Evolutionary conservation across 2,797 vertebrate species (phyloP).

Genomic region (Hyperoplus immaculatus): DNA sequence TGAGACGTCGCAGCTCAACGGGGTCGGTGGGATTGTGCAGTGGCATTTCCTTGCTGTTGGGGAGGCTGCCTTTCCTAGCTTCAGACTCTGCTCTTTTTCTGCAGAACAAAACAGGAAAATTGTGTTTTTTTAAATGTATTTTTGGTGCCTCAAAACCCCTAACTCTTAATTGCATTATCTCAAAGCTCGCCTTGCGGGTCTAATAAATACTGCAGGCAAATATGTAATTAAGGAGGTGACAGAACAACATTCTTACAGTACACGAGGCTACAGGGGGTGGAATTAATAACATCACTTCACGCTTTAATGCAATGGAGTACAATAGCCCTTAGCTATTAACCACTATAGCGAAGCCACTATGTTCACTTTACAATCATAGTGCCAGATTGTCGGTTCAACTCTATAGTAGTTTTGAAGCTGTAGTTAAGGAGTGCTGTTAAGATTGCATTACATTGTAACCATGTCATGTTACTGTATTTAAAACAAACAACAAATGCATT

Average conservation of each 20-base stretch:
- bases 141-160: conserved; percentile 1
- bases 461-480: neutral
- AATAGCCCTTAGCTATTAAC: conserved; percentile 48
- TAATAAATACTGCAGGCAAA: conserved; percentile 42
- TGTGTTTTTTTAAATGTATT: conserved; percentile 3
- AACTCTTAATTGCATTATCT: neutral
- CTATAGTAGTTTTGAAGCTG: conserved; percentile 15
- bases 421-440: conserved; percentile 9
- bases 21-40: conserved; percentile 97
- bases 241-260: conserved; percentile 34
- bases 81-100: conserved; percentile 98
- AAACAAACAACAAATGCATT: neutral
- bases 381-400: conserved; percentile 27
- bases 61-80: conserved; percentile 97
- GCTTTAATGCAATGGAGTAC: conserved; percentile 46
- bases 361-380: conserved; percentile 32
- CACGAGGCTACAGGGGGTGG: conserved; percentile 30
- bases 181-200: conserved; percentile 34
- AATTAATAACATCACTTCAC: conserved; percentile 47
- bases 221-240: conserved; percentile 59
- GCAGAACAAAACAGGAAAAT: conserved; percentile 49
- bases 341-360: conserved; percentile 41
- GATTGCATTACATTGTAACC: conserved; percentile 12
- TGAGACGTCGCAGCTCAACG: conserved; percentile 96
- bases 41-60: conserved; percentile 96